phyloP scores from a whole-genome alignment of 92 coral and sea anemone species.

The Heteractis magnifica region DNA sequence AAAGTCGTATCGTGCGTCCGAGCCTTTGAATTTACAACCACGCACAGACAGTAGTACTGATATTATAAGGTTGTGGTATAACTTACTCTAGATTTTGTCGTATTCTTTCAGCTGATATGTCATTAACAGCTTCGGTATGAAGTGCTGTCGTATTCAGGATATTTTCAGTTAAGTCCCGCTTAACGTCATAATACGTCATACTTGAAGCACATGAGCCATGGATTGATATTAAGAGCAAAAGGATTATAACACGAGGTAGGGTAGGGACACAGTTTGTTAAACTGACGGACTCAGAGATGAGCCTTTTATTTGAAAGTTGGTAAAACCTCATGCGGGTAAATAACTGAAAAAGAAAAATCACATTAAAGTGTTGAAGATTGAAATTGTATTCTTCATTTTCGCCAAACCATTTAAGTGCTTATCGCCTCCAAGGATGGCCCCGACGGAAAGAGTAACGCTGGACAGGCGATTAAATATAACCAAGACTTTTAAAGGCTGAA shows the following conservation, averaged over 20 bases:
- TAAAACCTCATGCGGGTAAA: not conserved
- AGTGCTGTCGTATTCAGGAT: not conserved
- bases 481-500: no score
- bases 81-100: slow-evolving; percentile 22
- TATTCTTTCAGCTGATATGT: slow-evolving; percentile 18
- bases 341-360: no score
- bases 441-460: no score
- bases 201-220: not conserved
- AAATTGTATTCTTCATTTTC: no score
- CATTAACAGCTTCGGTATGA: slow-evolving; percentile 28
- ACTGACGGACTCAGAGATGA: not conserved
- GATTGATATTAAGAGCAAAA: not conserved
- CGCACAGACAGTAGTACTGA: no score
- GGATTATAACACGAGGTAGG: not conserved
- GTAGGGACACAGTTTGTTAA: not conserved
- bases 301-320: not conserved
- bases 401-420: no score
- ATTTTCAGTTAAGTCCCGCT: slow-evolving; percentile 24
- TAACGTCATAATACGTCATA: not conserved
- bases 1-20: no score
- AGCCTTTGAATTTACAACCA: no score
- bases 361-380: no score
- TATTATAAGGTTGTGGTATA: no score
- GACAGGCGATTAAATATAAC: no score
- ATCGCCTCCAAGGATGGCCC: no score